Evolutionary conservation across 2,113 vertebrate species (phyloP).

Genomic region (Cryptomyrus ogoouensis): DNA sequence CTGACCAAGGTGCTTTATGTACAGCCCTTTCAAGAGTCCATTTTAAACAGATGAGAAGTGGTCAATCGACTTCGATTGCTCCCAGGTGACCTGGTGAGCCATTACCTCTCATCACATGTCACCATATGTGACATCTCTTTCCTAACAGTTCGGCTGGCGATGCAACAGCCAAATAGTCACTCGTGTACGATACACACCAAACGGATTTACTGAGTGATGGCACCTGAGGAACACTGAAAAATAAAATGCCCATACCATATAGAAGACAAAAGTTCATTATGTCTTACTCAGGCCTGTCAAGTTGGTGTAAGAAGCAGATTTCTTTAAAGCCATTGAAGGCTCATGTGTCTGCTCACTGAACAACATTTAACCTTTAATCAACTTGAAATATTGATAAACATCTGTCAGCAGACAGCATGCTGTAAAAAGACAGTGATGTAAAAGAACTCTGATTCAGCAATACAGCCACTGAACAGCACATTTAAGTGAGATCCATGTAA

Average conservation of each 20-base stretch:
- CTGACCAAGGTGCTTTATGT: background rate
- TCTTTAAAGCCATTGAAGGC: background rate
- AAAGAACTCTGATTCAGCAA: background rate
- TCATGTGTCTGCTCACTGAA: background rate
- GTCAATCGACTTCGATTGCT: conserved; percentile 24
- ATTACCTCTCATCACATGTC: conserved; percentile 40
- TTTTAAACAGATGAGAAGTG: background rate
- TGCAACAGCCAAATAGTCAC: background rate
- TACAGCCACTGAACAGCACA: background rate
- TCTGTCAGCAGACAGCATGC: background rate
- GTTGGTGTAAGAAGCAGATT: background rate
- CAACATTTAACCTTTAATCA: background rate
- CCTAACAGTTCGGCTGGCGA: background rate
- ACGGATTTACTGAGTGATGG: background rate
- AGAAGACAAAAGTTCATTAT: background rate
- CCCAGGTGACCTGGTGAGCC: conserved; percentile 24
- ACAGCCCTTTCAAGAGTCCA: background rate
- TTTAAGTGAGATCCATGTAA: background rate
- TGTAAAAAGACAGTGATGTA: background rate
- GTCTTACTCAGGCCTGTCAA: background rate
- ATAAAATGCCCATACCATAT: background rate
- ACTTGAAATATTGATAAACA: background rate
- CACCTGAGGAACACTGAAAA: background rate
- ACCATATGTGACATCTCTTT: conserved; percentile 27
- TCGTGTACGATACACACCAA: background rate